A percentile compares a stretch with the other conserved stretches of the same genome.
phyloP scores from a whole-genome alignment of 2,797 vertebrate species.

The Emydoidea blandingii region DNA sequence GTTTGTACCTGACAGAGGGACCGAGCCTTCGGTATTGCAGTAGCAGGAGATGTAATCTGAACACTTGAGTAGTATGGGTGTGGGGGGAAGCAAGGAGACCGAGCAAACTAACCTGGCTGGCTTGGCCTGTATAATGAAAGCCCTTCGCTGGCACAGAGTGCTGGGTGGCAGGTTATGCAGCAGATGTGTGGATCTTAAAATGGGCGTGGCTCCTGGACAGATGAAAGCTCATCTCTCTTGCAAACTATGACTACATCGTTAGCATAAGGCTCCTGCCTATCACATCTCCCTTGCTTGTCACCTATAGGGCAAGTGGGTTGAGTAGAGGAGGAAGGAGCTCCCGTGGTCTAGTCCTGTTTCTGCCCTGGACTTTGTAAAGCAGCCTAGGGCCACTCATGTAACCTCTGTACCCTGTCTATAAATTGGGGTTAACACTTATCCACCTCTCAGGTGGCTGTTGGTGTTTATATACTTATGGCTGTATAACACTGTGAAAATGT shows the following conservation, averaged over 20 bases:
- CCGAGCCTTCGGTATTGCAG: rapidly evolving
- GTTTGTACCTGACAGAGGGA: rapidly evolving
- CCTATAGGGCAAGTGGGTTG: background rate
- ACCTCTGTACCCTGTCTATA: background rate
- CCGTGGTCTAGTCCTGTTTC: background rate
- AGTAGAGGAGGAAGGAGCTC: background rate
- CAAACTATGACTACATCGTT: rapidly evolving
- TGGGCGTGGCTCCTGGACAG: rapidly evolving
- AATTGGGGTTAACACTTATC: background rate
- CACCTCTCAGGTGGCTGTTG: background rate
- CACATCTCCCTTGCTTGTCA: background rate
- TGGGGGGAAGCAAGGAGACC: rapidly evolving
- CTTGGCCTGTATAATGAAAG: background rate
- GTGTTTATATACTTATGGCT: background rate
- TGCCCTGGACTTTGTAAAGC: rapidly evolving
- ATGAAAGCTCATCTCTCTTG: background rate
- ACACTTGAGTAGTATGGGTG: rapidly evolving
- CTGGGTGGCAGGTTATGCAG: background rate
- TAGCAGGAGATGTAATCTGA: background rate
- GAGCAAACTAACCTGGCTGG: background rate
- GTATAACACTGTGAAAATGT: background rate
- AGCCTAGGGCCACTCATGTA: rapidly evolving
- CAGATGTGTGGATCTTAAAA: rapidly evolving
- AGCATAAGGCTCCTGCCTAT: background rate
- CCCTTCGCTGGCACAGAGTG: background rate